These are phyloP conservation scores for Bombyx mori DNA, from an alignment of 1,140 invertebrate species.

Conservation along the genomic window DNA sequence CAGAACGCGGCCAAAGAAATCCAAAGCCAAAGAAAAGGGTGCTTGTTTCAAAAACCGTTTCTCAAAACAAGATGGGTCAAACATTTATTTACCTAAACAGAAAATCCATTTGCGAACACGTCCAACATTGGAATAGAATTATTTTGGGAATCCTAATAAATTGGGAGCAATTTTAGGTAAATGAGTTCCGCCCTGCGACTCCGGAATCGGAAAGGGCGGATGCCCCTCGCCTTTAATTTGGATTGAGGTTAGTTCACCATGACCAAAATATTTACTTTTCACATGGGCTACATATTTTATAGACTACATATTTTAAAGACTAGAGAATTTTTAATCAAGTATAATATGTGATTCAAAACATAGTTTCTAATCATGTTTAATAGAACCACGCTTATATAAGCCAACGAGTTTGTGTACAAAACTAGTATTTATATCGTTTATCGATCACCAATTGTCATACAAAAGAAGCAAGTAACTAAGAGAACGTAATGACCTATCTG, in stretches of 20 bases:
- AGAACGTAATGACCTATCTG: too few relatives aligned
- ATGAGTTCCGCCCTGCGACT: constrained; percentile 21
- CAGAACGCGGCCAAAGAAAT: too few relatives aligned
- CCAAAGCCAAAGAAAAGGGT: too few relatives aligned
- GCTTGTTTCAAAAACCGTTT: too few relatives aligned
- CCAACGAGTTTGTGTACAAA: too few relatives aligned
- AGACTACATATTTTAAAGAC: background rate
- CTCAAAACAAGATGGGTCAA: too few relatives aligned
- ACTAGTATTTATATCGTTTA: too few relatives aligned
- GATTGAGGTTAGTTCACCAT: constrained; percentile 13
- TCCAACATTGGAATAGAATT: constrained; percentile 18
- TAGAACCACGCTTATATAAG: too few relatives aligned
- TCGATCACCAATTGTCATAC: too few relatives aligned
- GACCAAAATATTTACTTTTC: background rate
- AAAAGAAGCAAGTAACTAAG: too few relatives aligned
- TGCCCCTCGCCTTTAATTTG: constrained; percentile 24
- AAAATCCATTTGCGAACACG: constrained; percentile 6
- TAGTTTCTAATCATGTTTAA: background rate
- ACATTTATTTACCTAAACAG: background rate
- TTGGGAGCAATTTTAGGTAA: constrained; percentile 33
- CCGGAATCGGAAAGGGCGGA: constrained; percentile 23
- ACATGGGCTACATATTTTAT: background rate
- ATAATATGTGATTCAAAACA: background rate
- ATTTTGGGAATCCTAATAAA: constrained; percentile 31
- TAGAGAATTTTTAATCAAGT: background rate